phyloP scores from a whole-genome alignment of 2,113 vertebrate genomes.

The Lethenteron reissneri region DNA sequence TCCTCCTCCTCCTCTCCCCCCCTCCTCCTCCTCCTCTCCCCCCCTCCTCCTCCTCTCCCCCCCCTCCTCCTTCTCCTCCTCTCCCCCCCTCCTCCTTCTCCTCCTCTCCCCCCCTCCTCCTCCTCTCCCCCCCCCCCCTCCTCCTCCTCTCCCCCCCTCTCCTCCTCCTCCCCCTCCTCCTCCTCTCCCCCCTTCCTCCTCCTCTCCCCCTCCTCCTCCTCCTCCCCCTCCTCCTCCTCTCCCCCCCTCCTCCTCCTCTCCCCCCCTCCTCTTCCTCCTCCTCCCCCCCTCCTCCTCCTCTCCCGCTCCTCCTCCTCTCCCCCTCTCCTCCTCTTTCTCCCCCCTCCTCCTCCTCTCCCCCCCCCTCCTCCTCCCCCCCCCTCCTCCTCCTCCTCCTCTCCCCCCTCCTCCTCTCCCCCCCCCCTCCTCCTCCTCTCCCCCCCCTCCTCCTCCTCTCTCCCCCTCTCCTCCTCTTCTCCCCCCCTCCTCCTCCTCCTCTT shows the following conservation, averaged over 20 bases:
- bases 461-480: background rate
- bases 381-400: background rate
- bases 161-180: background rate
- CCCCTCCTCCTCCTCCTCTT: background rate
- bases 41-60: background rate
- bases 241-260: background rate
- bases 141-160: background rate
- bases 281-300: background rate
- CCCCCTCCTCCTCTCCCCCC: background rate
- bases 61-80: slow-evolving; percentile 7
- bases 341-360: background rate
- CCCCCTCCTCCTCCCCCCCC: background rate
- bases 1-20: background rate
- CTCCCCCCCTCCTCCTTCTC: slow-evolving; percentile 9
- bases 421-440: background rate
- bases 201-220: slow-evolving; percentile 11
- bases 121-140: background rate
- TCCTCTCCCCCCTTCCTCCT: background rate
- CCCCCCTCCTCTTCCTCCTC: background rate
- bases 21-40: background rate
- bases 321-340: background rate
- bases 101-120: slow-evolving; percentile 10
- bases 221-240: slow-evolving; percentile 7
- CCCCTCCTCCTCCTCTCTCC: background rate
- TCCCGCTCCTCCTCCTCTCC: background rate